Conservation (phyloP, 1,140 invertebrate species). For the Ditylenchus dipsaci region DNA sequence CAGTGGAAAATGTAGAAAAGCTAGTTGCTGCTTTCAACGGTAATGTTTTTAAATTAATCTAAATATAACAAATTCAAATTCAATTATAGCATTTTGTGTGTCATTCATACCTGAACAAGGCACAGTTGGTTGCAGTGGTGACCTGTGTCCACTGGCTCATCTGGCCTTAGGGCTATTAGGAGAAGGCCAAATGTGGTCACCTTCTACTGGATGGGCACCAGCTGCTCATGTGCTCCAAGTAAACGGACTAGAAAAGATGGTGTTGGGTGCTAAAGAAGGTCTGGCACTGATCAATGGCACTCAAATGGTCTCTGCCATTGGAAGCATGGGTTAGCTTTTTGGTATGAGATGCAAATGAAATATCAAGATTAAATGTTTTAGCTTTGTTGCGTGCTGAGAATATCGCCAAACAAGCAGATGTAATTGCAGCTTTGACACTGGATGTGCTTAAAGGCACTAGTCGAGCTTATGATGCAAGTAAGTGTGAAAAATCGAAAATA, state of each 20-base stretch:
- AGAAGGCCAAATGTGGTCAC: constrained; percentile 75
- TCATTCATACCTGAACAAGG: constrained; percentile 73
- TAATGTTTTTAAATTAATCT: too few relatives aligned
- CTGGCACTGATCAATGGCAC: constrained; percentile 73
- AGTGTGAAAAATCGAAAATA: constrained; percentile 29
- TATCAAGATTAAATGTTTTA: too few relatives aligned
- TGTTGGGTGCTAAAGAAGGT: constrained; percentile 69
- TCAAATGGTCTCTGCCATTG: constrained; percentile 70
- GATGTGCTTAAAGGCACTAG: constrained; percentile 73
- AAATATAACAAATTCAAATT: too few relatives aligned
- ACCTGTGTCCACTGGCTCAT: constrained; percentile 71
- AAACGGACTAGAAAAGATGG: constrained; percentile 66
- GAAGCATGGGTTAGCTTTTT: constrained; percentile 64
- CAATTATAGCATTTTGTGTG: constrained; percentile 67
- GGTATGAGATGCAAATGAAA: constrained; percentile 19
- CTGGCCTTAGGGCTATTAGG: constrained; percentile 67
- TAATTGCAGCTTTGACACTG: constrained; percentile 70
- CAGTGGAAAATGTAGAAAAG: constrained; percentile 65
- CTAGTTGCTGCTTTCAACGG: constrained; percentile 72
- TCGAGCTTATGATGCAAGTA: constrained; percentile 69
- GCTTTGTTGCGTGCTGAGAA: constrained; percentile 67
- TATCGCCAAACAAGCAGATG: constrained; percentile 69
- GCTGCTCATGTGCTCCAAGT: constrained; percentile 65
- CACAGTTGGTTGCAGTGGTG: constrained; percentile 71
- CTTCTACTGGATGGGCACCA: constrained; percentile 69